Evolutionary conservation across 2,797 vertebrate genomes (phyloP), one percentile per base, ranked within the genome.

Genomic region (Xenentodon cancila): DNA sequence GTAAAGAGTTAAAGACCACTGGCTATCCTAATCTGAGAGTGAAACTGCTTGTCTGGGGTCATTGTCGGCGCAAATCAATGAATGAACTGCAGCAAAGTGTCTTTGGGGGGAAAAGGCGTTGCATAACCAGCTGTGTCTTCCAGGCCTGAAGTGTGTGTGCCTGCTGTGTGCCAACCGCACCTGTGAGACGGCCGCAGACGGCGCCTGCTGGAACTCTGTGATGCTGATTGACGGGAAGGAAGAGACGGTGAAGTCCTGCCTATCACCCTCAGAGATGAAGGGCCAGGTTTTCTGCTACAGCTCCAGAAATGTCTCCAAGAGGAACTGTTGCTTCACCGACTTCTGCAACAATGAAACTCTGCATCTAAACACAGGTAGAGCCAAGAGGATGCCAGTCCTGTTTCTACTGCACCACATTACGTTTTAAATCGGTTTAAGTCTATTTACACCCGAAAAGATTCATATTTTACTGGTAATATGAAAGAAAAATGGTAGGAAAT

Each of bases 301-400:
- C 83, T 97, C 96, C 75, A 94, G 92, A 79, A 96, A 96, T 13
- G 84, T 98, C 74, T 97, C 96, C 32, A 96, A 92, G 87, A 96
- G 95, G 0, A 95, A 94, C 87, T 99, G 97, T 92, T 99, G 97
- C 93, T 97, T 96, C 84, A 98, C 96, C 0, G 96, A 99, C 88
- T 99, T 96, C 92, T 99, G 97, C 92, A 99, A 99, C 92, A 98
- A 97, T 21, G 91, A 95, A 89, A 97, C 96, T 0, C 92, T 99
- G 20, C 95, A 91, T 63, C 91, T 98, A 56, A 88, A 94, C 1
- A 44, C 92, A 75, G 95, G 97, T 99, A 89, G 3, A 15, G 8
- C 1, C 13, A 0, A 1, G 1, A 9, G 18, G 53, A 25, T 25
- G 25, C 25, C 53, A 15, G 17, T 45, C 5, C 1, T 43, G 15